Conservation (phyloP, 2,113 vertebrate genomes). For the Alligator mississippiensis region DNA sequence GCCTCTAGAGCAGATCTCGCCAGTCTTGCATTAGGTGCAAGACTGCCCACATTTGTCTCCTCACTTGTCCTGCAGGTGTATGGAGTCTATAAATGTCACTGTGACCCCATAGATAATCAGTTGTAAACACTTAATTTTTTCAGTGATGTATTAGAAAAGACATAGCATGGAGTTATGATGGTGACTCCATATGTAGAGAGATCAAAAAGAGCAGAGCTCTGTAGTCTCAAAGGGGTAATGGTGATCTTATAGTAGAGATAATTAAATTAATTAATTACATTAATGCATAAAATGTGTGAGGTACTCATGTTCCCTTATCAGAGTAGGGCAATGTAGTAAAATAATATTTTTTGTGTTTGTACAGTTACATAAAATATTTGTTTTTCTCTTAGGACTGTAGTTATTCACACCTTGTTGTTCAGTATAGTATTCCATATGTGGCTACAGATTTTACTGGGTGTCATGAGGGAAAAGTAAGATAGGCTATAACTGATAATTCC, state of each 20-base stretch:
- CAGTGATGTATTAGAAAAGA: background rate
- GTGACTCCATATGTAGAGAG: background rate
- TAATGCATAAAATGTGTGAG: background rate
- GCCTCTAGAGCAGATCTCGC: background rate
- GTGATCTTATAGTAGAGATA: background rate
- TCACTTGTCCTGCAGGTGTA: background rate
- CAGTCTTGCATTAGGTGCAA: background rate
- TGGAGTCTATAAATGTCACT: background rate
- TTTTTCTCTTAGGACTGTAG: background rate
- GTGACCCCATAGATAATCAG: background rate
- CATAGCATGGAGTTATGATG: background rate
- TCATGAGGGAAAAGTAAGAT: background rate
- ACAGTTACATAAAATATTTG: background rate
- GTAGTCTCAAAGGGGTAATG: background rate
- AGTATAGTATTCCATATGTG: background rate
- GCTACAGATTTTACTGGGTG: background rate
- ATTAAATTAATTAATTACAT: background rate
- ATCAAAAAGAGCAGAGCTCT: conserved; percentile 21
- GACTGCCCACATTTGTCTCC: background rate
- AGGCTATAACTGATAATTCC: background rate
- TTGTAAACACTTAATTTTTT: background rate
- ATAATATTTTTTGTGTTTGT: background rate
- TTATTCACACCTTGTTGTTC: background rate
- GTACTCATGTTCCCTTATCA: background rate
- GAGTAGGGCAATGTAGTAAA: background rate